Percentiles rank a stretch among this genome's conserved stretches.
phyloP scores from a whole-genome alignment of 2,797 vertebrate species.

The Phaenicophaeus curvirostris region DNA sequence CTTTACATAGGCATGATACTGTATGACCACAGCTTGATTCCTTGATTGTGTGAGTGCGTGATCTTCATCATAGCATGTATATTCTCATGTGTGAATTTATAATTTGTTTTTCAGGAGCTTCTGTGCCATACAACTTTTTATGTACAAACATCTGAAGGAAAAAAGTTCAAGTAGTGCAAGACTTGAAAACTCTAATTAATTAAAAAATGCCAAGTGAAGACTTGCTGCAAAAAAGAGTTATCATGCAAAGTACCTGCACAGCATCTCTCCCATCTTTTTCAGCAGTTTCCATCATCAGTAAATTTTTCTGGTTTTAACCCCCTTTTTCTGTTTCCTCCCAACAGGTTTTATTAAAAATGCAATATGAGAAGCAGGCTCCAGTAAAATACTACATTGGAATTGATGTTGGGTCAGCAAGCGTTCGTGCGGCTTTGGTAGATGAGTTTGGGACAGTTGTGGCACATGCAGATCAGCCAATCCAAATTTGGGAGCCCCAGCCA shows the following conservation, averaged over 20 bases:
- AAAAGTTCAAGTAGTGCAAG: neutral
- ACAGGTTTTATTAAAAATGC: slow-evolving; percentile 63
- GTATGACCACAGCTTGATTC: neutral
- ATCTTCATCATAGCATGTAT: neutral
- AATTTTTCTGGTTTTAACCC: neutral
- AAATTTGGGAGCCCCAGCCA: slow-evolving; percentile 85
- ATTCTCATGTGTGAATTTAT: neutral
- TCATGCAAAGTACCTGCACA: neutral
- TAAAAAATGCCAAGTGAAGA: neutral
- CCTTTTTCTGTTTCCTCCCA: neutral
- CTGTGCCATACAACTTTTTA: neutral
- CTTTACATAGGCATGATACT: neutral
- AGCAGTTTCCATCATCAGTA: neutral
- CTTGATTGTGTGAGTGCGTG: neutral
- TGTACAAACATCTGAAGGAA: neutral
- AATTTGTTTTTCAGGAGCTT: neutral
- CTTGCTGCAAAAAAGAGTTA: neutral
- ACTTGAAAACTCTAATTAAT: neutral
- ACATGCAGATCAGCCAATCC: slow-evolving; percentile 84
- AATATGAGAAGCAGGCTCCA: neutral
- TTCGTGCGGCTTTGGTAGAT: slow-evolving; percentile 90
- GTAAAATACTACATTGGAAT: slow-evolving; percentile 86
- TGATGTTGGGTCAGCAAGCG: slow-evolving; percentile 92
- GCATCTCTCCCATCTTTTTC: neutral
- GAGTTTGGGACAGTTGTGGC: slow-evolving; percentile 76